Evolutionary conservation across 1,140 invertebrate genomes (phyloP).

Genomic region (Drosophila burlai): DNA sequence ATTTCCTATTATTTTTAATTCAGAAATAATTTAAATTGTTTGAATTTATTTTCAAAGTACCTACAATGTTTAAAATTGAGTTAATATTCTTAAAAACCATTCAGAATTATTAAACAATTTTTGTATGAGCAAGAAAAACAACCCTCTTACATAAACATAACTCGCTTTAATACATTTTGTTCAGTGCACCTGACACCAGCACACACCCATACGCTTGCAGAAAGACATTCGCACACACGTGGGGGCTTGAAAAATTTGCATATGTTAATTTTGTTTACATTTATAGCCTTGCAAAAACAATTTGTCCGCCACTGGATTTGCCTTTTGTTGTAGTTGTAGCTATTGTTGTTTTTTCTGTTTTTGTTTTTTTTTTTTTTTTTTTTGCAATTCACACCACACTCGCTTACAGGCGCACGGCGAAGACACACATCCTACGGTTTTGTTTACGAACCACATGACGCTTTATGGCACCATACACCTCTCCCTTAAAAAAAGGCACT

Average conservation of each 20-base stretch:
- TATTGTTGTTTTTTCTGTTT: slow-evolving; percentile 15
- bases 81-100: too few species aligned
- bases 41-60: too few species aligned
- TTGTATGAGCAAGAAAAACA: background rate
- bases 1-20: too few species aligned
- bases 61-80: too few species aligned
- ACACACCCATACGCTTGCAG: background rate
- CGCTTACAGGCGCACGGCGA: slow-evolving; percentile 16
- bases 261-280: slow-evolving; percentile 83
- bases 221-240: slow-evolving; percentile 43
- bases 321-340: slow-evolving; percentile 19
- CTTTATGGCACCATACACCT: slow-evolving; percentile 51
- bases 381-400: slow-evolving; percentile 71
- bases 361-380: slow-evolving; percentile 9
- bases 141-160: too few species aligned
- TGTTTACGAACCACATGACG: slow-evolving; percentile 71
- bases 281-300: slow-evolving; percentile 81
- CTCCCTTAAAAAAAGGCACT: background rate
- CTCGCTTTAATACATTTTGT: background rate
- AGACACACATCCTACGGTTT: slow-evolving; percentile 36
- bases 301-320: slow-evolving; percentile 63
- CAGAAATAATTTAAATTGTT: too few species aligned
- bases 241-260: slow-evolving; percentile 72
- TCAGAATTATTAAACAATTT: too few species aligned
- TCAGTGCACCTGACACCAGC: background rate